Conservation (phyloP, 2,888 invertebrate genomes). For the Macaria liturata region DNA sequence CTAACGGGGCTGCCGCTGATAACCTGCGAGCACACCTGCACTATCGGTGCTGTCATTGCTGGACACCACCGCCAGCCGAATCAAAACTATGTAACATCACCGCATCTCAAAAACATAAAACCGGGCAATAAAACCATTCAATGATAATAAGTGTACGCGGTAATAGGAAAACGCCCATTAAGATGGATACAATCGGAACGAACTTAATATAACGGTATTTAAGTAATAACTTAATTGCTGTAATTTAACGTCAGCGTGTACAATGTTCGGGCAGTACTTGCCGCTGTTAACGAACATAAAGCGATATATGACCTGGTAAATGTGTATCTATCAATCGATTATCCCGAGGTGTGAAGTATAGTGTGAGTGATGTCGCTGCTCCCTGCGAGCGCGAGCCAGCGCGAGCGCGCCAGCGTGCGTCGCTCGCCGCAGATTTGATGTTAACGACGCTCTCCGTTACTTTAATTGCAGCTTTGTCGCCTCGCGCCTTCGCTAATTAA, state of each 20-base stretch:
- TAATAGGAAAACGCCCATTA: conserved; percentile 21
- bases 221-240: conserved; percentile 36
- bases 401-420: conserved; percentile 35
- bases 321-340: conserved; percentile 52
- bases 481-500: conserved; percentile 67
- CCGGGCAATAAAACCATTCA: conserved; percentile 35
- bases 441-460: conserved; percentile 73
- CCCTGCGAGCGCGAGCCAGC: conserved; percentile 5
- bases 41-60: conserved; percentile 19
- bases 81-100: too few species aligned
- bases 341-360: conserved; percentile 40
- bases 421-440: conserved; percentile 47
- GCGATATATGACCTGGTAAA: conserved; percentile 46
- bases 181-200: conserved; percentile 24
- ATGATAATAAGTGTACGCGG: conserved; percentile 16
- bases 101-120: too few species aligned
- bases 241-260: conserved; percentile 32
- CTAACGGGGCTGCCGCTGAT: conserved; percentile 36
- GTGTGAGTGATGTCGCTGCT: background rate
- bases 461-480: conserved; percentile 77
- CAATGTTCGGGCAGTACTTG: conserved; percentile 30
- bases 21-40: conserved; percentile 39
- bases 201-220: conserved; percentile 31
- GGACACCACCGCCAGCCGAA: conserved; percentile 45
- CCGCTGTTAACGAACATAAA: conserved; percentile 32